phyloP scores from a whole-genome alignment of 2,888 invertebrate species.

The Cryptus viduatorius region DNA sequence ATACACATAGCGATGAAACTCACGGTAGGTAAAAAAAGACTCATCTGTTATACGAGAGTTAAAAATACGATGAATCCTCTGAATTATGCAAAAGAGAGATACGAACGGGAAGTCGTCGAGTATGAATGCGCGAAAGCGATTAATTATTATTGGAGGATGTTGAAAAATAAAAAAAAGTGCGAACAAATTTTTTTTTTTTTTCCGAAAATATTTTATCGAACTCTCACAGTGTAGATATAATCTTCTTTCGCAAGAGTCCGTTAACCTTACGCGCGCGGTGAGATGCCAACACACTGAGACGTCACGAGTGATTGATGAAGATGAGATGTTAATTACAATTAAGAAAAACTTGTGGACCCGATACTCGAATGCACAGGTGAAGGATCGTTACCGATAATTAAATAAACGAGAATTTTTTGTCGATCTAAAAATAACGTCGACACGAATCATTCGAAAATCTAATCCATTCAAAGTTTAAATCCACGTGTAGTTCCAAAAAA shows the following conservation, averaged over 20 bases:
- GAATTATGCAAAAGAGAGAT: slow-evolving; percentile 39
- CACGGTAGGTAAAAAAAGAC: not conserved
- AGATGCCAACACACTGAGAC: not conserved
- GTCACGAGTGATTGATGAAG: slow-evolving; percentile 44
- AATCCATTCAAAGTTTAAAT: not conserved
- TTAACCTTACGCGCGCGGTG: slow-evolving; percentile 26
- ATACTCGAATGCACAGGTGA: not conserved
- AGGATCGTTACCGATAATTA: slow-evolving; percentile 40
- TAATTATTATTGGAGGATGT: slow-evolving; percentile 35
- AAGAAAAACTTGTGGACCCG: not conserved
- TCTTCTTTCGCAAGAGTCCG: slow-evolving; percentile 25
- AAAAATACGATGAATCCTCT: slow-evolving; percentile 10
- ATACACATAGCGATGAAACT: slow-evolving; percentile 10
- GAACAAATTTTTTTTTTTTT: not conserved
- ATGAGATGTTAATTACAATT: slow-evolving; percentile 21
- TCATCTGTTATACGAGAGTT: not conserved
- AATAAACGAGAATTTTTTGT: slow-evolving; percentile 1
- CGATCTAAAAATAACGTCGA: not conserved
- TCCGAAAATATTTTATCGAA: slow-evolving; percentile 8
- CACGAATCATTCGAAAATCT: not conserved
- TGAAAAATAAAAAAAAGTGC: slow-evolving; percentile 4
- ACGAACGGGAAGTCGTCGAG: slow-evolving; percentile 1
- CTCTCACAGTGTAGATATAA: not conserved
- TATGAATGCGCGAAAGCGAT: slow-evolving; percentile 20
- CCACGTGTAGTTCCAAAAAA: not conserved